Percentiles rank a stretch among this genome's conserved stretches.
phyloP scores from a whole-genome alignment of 2,888 invertebrate species.

The Melanophora roralis region DNA sequence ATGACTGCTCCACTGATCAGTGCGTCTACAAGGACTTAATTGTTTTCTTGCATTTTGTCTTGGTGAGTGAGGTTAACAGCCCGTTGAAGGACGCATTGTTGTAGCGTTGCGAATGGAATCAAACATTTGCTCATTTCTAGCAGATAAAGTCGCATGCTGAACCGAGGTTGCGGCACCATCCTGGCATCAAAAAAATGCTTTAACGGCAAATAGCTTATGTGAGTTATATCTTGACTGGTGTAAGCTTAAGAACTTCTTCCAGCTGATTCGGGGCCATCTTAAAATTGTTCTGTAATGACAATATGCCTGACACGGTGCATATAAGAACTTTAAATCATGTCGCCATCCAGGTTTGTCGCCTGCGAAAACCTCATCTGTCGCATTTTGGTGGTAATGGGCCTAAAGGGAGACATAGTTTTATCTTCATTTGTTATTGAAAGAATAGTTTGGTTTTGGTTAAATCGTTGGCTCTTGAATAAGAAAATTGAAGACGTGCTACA shows the following conservation, averaged over 20 bases:
- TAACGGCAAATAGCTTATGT: no score
- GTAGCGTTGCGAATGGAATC: no score
- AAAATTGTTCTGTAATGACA: neutral
- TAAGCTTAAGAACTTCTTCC: no score
- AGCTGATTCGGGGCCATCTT: neutral
- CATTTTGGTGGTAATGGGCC: conserved; percentile 2
- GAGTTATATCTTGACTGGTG: conserved; percentile 3
- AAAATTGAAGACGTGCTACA: neutral
- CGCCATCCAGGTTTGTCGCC: neutral
- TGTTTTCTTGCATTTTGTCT: no score
- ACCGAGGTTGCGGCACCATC: no score
- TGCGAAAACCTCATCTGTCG: neutral
- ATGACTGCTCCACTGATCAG: no score
- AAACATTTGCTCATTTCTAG: no score
- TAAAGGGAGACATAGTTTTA: neutral
- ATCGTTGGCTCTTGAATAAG: neutral
- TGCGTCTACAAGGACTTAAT: no score
- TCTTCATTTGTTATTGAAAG: no score
- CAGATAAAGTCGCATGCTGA: no score
- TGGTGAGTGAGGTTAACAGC: no score
- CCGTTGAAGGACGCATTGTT: no score
- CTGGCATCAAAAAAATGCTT: conserved; percentile 4
- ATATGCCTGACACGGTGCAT: conserved; percentile 4
- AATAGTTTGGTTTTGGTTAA: neutral
- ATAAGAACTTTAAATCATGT: neutral